A percentile compares a stretch with the other conserved stretches of the same genome.
phyloP scores from a whole-genome alignment of 2,888 invertebrate species.

The Ochropleura leucogaster region DNA sequence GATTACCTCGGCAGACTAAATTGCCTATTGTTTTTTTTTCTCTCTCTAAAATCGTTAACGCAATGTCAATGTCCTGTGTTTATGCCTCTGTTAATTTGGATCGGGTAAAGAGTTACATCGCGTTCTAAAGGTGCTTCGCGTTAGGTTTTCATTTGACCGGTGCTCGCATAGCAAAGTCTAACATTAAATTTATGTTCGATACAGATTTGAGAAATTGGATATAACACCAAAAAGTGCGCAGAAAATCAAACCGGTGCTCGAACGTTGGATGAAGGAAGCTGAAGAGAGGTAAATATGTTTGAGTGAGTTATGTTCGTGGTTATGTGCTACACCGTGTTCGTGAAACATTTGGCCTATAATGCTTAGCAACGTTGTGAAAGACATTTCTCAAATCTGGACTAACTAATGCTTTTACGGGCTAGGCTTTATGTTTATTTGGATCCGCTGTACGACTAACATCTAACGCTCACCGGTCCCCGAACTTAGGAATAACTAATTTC shows the following conservation, averaged over 20 bases:
- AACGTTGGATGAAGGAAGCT: constrained; percentile 99
- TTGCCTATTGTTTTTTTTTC: constrained; percentile 88
- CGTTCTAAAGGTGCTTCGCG: constrained; percentile 72
- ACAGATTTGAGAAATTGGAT: constrained; percentile 99
- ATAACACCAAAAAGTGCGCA: constrained; percentile 99
- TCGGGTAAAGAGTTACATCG: constrained; percentile 76
- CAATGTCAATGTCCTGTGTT: constrained; percentile 93
- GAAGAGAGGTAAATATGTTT: constrained; percentile 96
- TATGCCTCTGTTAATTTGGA: constrained; percentile 84
- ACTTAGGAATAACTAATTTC: constrained; percentile 69
- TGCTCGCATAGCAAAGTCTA: constrained; percentile 86
- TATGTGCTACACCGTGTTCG: constrained; percentile 85
- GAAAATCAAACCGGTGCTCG: constrained; percentile 99
- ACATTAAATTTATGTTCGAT: constrained; percentile 90
- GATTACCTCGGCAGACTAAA: constrained; percentile 88
- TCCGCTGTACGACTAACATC: constrained; percentile 70
- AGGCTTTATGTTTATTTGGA: constrained; percentile 79
- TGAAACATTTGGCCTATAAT: constrained; percentile 89
- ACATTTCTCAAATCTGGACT: constrained; percentile 91
- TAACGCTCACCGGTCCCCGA: constrained; percentile 55
- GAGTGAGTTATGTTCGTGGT: constrained; percentile 87
- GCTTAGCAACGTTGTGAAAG: constrained; percentile 87
- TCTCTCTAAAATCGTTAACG: constrained; percentile 87
- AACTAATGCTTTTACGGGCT: constrained; percentile 86
- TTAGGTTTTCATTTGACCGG: constrained; percentile 74